Evolutionary conservation across 2,113 vertebrate genomes (phyloP), one percentile per base, ranked within the genome.

Genomic region (Miniopterus natalensis): DNA sequence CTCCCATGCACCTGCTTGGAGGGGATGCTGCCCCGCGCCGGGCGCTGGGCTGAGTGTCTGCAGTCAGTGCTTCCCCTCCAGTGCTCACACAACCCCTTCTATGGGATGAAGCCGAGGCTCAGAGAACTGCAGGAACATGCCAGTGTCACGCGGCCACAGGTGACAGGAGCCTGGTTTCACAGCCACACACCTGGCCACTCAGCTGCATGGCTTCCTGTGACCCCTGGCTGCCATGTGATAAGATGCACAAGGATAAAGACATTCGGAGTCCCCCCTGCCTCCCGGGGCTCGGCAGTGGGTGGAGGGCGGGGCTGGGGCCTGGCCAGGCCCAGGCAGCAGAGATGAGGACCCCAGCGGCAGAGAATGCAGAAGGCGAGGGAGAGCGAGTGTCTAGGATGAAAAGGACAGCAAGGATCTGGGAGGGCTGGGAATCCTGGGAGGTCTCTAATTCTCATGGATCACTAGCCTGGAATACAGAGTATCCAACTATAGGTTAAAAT

Each of bases 401-500:
- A 42, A 80, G 27, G 6, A 13, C 1, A 65, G 27, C 42, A 29
- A 73, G 65, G 80, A 40, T 83, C n/a, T 49, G 53, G 66, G 25
- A 66, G 29, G 78, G 4, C 7, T 6, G 8, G 15, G 42, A 10
- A 65, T 53, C 45, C 45, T 73, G 55, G 80, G 23, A 78, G 47
- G 13, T 2, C 81, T 70, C 2, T 21, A 49, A 68, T 68, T 71
- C 55, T 55, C 45, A 78, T 23, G 23, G 12, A 31, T 70, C 57
- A 18, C 27, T 59, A 55, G 77, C 59, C 49, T 71, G 45, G 53
- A 85, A 88, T 18, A 70, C 36, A 63, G 42, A 87, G 70, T 57
- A 51, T 36, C 71, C 27, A 90, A 74, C 42, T 90, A 71, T 47
- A 92, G 80, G 77, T 96, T 90, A 88, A 84, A 74, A 94, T 92